Conservation (phyloP, 2,888 invertebrate genomes). For the Busseola fusca region DNA sequence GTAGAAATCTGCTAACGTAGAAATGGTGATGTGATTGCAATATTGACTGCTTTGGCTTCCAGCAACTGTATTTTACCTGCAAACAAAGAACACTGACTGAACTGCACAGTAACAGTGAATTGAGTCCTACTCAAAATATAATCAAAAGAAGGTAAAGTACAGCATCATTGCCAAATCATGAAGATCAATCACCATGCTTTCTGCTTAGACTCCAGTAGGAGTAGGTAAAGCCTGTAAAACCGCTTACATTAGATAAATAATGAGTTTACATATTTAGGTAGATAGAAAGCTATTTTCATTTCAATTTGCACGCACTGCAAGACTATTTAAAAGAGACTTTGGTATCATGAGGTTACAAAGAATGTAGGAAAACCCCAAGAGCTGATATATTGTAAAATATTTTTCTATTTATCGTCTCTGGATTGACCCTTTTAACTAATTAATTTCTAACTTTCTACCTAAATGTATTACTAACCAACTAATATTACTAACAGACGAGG, state of each 20-base stretch:
- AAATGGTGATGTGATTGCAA: slow-evolving; percentile 3
- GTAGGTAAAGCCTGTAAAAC: slow-evolving; percentile 25
- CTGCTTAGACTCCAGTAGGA: slow-evolving; percentile 16
- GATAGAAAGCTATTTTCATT: slow-evolving; percentile 12
- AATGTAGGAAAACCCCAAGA: not conserved
- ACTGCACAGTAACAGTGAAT: not conserved
- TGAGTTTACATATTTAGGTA: slow-evolving; percentile 3
- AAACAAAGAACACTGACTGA: slow-evolving; percentile 6
- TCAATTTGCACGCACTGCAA: slow-evolving; percentile 17
- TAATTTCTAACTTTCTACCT: slow-evolving; percentile 5
- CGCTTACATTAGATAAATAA: slow-evolving; percentile 31
- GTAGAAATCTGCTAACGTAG: slow-evolving; percentile 11
- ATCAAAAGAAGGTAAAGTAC: not conserved
- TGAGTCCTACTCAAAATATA: not conserved
- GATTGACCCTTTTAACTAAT: slow-evolving; percentile 4
- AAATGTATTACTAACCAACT: slow-evolving; percentile 67
- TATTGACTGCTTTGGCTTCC: not conserved
- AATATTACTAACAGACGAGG: slow-evolving; percentile 92
- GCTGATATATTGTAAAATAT: not conserved
- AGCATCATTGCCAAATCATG: not conserved
- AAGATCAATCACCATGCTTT: not conserved
- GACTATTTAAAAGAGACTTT: not conserved
- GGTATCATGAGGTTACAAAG: not conserved
- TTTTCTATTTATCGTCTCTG: not conserved
- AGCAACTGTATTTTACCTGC: slow-evolving; percentile 18